Evolutionary conservation across 2,797 vertebrate species (phyloP).

Genomic region (Eidolon dupreanum): DNA sequence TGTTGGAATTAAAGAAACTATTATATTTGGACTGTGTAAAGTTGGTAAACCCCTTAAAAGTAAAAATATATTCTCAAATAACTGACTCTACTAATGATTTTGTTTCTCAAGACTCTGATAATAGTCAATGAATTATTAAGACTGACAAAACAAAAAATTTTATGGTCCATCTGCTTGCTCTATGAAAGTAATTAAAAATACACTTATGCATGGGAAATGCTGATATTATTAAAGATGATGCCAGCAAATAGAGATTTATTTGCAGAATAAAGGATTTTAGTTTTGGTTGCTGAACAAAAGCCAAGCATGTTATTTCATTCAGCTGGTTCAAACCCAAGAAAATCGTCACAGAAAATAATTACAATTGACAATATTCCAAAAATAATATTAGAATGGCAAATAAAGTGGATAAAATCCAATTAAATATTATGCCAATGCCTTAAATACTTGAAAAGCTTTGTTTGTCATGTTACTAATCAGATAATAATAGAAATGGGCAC

Average conservation of each 20-base stretch:
- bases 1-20: slow-evolving; percentile 43
- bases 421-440: slow-evolving; percentile 22
- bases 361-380: slow-evolving; percentile 56
- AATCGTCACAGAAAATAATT: slow-evolving; percentile 64
- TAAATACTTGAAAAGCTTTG: slow-evolving; percentile 47
- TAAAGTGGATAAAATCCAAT: slow-evolving; percentile 42
- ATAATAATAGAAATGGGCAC: slow-evolving; percentile 42
- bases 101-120: slow-evolving; percentile 6
- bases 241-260: slow-evolving; percentile 53
- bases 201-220: neutral
- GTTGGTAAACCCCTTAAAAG: neutral
- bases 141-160: slow-evolving; percentile 30
- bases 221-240: slow-evolving; percentile 49
- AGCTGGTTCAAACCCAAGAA: slow-evolving; percentile 64
- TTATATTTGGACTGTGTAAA: neutral
- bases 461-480: slow-evolving; percentile 37
- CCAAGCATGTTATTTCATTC: slow-evolving; percentile 55
- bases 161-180: slow-evolving; percentile 52
- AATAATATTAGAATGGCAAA: slow-evolving; percentile 63
- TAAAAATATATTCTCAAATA: slow-evolving; percentile 28
- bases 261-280: slow-evolving; percentile 62
- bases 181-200: slow-evolving; percentile 66
- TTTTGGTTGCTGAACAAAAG: slow-evolving; percentile 55
- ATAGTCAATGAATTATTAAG: slow-evolving; percentile 41
- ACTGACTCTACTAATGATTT: slow-evolving; percentile 26